A percentile compares a stretch with the other conserved stretches of the same genome.
Evolutionary conservation across 2,797 vertebrate genomes (phyloP).

Genomic region (Sebastes steindachneri): DNA sequence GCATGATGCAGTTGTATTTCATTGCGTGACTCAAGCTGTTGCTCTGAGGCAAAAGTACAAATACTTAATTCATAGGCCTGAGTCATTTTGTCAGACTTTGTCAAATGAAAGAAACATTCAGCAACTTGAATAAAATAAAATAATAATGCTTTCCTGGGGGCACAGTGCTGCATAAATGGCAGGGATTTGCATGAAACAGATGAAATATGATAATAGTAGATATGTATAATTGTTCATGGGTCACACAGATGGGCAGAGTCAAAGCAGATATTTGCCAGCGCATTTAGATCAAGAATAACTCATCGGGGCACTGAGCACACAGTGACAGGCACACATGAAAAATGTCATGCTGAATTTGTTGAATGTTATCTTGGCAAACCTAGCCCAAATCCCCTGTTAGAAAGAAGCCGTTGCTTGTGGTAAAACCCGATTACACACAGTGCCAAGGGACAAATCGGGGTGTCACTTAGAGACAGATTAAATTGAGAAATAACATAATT

Average conservation of each 20-base stretch:
- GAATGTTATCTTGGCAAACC: background rate
- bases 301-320: background rate
- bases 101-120: slow-evolving; percentile 28
- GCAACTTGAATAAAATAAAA: slow-evolving; percentile 28
- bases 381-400: background rate
- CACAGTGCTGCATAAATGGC: slow-evolving; percentile 13
- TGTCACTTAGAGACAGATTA: slow-evolving; percentile 36
- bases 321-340: background rate
- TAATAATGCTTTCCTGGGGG: slow-evolving; percentile 15
- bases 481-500: slow-evolving; percentile 45
- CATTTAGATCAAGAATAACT: slow-evolving; percentile 11
- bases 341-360: background rate
- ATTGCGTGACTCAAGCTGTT: slow-evolving; percentile 14
- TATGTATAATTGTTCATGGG: slow-evolving; percentile 26
- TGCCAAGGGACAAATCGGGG: slow-evolving; percentile 14
- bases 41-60: background rate
- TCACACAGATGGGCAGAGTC: slow-evolving; percentile 25
- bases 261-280: slow-evolving; percentile 8
- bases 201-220: slow-evolving; percentile 35
- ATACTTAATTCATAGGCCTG: slow-evolving; percentile 30
- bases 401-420: background rate
- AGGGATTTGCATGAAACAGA: slow-evolving; percentile 26
- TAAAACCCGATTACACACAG: background rate
- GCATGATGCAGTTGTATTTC: background rate
- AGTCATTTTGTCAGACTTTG: slow-evolving; percentile 44